A percentile compares a stretch with the other conserved stretches of the same genome.
These are phyloP conservation scores for Pristionchus mayeri DNA, from an alignment of 2,888 invertebrate genomes.

Conservation along the genomic window DNA sequence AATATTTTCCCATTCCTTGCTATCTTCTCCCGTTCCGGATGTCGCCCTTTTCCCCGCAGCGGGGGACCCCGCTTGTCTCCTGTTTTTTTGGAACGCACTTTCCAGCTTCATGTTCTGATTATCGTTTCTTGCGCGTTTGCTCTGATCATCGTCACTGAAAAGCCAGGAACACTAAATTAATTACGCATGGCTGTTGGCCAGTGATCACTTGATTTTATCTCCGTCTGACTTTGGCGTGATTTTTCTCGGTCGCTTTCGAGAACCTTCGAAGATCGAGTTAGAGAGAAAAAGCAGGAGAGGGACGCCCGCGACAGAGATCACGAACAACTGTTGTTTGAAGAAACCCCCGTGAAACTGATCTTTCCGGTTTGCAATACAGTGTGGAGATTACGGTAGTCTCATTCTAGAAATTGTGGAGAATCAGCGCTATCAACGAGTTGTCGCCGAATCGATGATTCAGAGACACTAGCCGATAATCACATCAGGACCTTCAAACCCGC, in stretches of 20 bases:
- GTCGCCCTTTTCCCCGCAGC: neutral
- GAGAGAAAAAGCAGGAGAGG: neutral
- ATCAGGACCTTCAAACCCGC: neutral
- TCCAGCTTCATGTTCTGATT: neutral
- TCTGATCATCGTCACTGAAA: neutral
- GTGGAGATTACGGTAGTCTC: neutral
- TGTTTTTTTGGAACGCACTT: neutral
- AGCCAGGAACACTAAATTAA: neutral
- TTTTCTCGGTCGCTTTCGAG: neutral
- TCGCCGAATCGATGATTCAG: neutral
- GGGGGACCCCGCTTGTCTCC: neutral
- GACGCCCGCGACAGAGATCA: no score
- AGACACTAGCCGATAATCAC: neutral
- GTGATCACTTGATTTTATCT: neutral
- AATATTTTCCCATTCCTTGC: neutral
- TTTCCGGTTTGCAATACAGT: neutral
- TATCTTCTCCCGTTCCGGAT: constrained; percentile 2
- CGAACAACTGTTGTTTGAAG: neutral
- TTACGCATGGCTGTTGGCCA: neutral
- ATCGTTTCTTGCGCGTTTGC: neutral
- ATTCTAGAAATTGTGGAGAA: neutral
- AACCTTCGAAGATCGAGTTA: constrained; percentile 13
- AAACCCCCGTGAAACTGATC: constrained; percentile 21
- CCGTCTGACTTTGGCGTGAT: neutral
- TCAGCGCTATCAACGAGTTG: neutral